phyloP scores from a whole-genome alignment of 2,888 invertebrate genomes.

The Octodonta nipae region DNA sequence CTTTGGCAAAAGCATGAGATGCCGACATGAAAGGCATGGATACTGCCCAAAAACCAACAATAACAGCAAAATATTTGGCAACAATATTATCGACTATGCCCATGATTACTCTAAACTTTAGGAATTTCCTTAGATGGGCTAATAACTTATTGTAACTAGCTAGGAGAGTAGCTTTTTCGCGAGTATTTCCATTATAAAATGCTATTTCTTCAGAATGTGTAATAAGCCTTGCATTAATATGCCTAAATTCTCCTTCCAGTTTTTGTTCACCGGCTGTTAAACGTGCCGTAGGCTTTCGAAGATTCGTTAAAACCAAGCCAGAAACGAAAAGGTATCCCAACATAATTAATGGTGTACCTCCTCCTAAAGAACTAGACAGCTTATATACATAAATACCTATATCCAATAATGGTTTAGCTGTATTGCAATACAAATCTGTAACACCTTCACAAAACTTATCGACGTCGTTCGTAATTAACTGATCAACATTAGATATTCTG shows the following conservation, averaged over 20 bases:
- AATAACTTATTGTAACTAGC: constrained; percentile 83
- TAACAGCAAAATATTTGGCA: constrained; percentile 92
- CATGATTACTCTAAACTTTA: constrained; percentile 81
- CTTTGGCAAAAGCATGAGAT: constrained; percentile 42
- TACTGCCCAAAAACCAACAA: constrained; percentile 89
- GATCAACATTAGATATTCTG: constrained; percentile 90
- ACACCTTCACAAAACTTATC: constrained; percentile 95
- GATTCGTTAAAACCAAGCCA: constrained; percentile 72
- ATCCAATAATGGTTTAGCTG: constrained; percentile 89
- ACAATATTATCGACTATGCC: constrained; percentile 92
- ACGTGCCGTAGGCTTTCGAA: constrained; percentile 71
- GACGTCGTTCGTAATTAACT: constrained; percentile 87
- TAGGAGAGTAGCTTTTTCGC: constrained; percentile 77
- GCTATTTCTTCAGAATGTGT: constrained; percentile 93
- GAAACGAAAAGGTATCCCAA: constrained; percentile 76
- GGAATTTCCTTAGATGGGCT: constrained; percentile 69
- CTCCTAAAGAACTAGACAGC: constrained; percentile 72
- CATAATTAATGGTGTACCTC: constrained; percentile 80
- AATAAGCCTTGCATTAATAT: constrained; percentile 87
- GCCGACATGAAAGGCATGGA: constrained; percentile 82
- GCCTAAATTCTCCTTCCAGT: constrained; percentile 95
- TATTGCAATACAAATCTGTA: constrained; percentile 89
- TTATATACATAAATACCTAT: constrained; percentile 87
- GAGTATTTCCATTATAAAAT: constrained; percentile 66
- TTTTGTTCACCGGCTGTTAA: constrained; percentile 87